These are phyloP conservation scores for Pentalonia nigronervosa DNA, from an alignment of 1,140 invertebrate species.

Conservation along the genomic window DNA sequence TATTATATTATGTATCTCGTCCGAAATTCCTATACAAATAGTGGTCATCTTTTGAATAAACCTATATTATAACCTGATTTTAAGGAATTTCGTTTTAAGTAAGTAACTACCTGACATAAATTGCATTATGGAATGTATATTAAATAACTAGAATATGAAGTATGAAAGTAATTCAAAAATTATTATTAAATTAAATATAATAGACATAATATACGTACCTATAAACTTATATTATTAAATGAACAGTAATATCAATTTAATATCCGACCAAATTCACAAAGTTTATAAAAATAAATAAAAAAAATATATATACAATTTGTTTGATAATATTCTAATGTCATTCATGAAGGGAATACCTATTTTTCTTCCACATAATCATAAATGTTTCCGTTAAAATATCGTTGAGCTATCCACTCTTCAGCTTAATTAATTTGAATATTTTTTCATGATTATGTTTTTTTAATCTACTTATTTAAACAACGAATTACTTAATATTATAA, in stretches of 20 bases:
- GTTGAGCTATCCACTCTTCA: background rate
- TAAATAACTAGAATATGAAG: background rate
- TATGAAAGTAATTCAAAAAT: background rate
- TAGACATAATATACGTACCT: too few relatives aligned
- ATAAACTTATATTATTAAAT: too few relatives aligned
- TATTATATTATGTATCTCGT: background rate
- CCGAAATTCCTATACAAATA: background rate
- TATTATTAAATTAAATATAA: background rate
- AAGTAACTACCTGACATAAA: background rate
- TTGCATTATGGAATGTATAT: background rate
- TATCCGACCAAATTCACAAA: too few relatives aligned
- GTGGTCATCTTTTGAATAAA: background rate
- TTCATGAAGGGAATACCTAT: too few relatives aligned
- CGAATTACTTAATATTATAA: background rate
- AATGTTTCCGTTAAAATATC: too few relatives aligned
- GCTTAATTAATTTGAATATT: background rate
- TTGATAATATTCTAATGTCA: too few relatives aligned
- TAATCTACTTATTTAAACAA: background rate
- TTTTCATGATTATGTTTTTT: background rate
- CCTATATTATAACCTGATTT: background rate
- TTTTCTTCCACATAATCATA: too few relatives aligned
- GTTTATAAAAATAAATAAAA: too few relatives aligned
- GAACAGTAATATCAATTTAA: too few relatives aligned
- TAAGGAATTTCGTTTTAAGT: background rate
- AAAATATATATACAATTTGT: too few relatives aligned